Percentiles rank a stretch among this genome's conserved stretches.
Conservation (phyloP, 2,797 vertebrate genomes). For the Halcyon badia region DNA sequence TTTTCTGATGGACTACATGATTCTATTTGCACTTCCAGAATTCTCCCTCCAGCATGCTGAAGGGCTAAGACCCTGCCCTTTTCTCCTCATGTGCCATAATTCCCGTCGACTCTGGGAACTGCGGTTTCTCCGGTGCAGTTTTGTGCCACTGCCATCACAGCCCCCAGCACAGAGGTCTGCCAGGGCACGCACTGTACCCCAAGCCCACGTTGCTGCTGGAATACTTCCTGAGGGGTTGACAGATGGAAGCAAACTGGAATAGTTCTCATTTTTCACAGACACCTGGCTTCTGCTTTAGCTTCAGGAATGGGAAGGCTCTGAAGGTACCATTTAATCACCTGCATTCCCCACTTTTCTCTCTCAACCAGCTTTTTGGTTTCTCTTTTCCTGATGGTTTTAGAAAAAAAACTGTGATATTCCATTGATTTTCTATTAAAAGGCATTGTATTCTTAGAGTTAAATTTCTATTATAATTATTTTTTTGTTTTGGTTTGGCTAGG, state of each 20-base stretch:
- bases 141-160: not conserved
- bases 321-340: not conserved
- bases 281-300: not conserved
- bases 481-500: not conserved
- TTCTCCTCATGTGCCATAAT: accelerated
- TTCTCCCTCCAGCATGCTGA: accelerated
- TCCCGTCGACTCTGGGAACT: accelerated
- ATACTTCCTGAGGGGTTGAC: not conserved
- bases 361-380: not conserved
- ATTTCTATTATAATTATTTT: not conserved
- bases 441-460: not conserved
- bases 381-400: not conserved
- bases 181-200: not conserved
- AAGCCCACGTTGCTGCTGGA: not conserved
- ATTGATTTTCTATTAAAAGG: not conserved
- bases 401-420: not conserved
- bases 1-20: not conserved
- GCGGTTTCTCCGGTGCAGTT: not conserved
- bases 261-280: not conserved
- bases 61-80: not conserved
- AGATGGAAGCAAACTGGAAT: not conserved
- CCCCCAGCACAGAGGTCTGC: not conserved
- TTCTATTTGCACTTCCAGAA: not conserved
- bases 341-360: not conserved
- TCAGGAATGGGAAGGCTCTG: not conserved